Evolutionary conservation across 2,888 invertebrate species (phyloP), one percentile per base, ranked within the genome.

Genomic region (Leucozona laternaria): DNA sequence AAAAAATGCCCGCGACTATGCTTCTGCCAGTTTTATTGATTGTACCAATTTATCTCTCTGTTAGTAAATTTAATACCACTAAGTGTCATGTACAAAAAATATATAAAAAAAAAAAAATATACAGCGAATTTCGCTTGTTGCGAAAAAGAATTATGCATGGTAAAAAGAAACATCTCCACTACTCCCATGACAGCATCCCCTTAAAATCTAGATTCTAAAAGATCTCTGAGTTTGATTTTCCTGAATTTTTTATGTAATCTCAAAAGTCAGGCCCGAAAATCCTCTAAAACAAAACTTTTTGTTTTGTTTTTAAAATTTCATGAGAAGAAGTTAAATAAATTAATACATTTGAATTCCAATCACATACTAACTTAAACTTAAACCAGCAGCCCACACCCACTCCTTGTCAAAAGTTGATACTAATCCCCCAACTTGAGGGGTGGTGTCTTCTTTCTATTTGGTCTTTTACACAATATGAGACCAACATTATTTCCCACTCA

Each of bases 281-380:
- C 66, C 80, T 77, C 79, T 58, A 68, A 72, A 68, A 57, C 34
- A 43, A 48, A 55, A 40, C 37, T 75, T 62, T 71, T 31, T 62
- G 45, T 48, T 48, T 11, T 22, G 11, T 25, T 50, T 22, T 66
- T 31, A 28, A 71, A 76, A 37, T 68, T 72, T 58, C 50, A 34
- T 28, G 57, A 13, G 43, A 76, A 73, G 31, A 77, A 77, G 71
- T 72, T 68, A 75, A 81, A 81, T 73, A 73, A 86, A 75, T 70
- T 72, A 80, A 86, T 76, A 70, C 78, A 78, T 86, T 82, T 79
- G 71, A 75, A 86, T 86, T 86, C 82, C 58, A 86, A 79, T 79
- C 86, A 79, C 82, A 86, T 60, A 73, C 70, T 40, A 40, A 40
- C 58, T 62, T 66, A 40, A 40, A 40, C 58, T 62, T 66, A 40